Conservation (phyloP, 1,140 invertebrate genomes). For the Chironomus tepperi region DNA sequence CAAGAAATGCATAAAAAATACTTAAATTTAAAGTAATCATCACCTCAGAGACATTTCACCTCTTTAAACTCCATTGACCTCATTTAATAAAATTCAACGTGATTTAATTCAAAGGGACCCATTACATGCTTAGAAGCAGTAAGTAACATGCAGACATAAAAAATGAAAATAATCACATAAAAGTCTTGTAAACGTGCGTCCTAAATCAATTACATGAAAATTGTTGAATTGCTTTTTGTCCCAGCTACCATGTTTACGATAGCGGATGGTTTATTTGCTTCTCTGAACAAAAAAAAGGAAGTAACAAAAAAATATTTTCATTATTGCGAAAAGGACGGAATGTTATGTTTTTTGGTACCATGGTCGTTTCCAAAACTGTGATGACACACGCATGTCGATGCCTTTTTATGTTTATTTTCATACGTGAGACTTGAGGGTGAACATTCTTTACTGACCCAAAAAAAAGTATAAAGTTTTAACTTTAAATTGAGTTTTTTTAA, state of each 20-base stretch:
- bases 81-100: too few relatives aligned
- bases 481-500: background rate
- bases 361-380: background rate
- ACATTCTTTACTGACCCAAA: too few relatives aligned
- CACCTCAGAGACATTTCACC: too few relatives aligned
- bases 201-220: constrained; percentile 9
- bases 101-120: too few relatives aligned
- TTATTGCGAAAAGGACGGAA: background rate
- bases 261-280: background rate
- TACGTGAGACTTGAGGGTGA: background rate
- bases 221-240: background rate
- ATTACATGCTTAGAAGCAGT: too few relatives aligned
- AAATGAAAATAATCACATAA: too few relatives aligned
- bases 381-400: constrained; percentile 5
- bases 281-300: background rate
- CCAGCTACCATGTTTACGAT: constrained; percentile 4
- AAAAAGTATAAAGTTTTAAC: background rate
- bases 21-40: too few relatives aligned
- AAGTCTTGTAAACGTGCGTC: background rate
- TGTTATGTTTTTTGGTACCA: background rate
- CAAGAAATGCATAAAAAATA: too few relatives aligned
- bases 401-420: constrained; percentile 9
- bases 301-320: background rate
- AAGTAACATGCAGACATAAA: too few relatives aligned
- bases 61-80: too few relatives aligned